Evolutionary conservation across 1,140 invertebrate species (phyloP), one percentile per base, ranked within the genome.

Genomic region (Alviniconcha marisindica): DNA sequence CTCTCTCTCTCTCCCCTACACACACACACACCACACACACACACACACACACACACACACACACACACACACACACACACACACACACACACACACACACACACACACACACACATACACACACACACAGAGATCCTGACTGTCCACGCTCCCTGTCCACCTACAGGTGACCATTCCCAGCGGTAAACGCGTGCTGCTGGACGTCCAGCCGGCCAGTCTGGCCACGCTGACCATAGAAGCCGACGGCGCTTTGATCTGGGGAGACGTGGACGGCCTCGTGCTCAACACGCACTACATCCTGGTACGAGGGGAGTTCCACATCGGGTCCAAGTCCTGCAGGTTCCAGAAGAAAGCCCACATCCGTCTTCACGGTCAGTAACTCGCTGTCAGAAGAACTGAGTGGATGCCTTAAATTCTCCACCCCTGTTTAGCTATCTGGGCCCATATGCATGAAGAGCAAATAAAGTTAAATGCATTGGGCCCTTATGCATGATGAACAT

Each of bases 201-300:
- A 84, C 56, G 73, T 77, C 0, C 54, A 66, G 40, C 83, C 83
- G 12, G 78, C 83, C n/a, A 18, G 3, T 31, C 73, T 84, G 73
- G 71, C 51, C 71, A 73, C 71, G n/a, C 51, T 84, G 54, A 81
- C 73, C 24, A 77, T 84, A 18, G 54, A 63, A 12, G 42, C 21
- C 2, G 83, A 73, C 14, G 79, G 33, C 7, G 71, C 78, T 18
- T 60, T 84, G 12, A 54, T 84, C 31, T 84, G 83, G 83, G 83
- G 71, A 12, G 42, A 81, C 38, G 74, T 81, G 38, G 79, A 69
- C 21, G 73, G 60, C 54, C 48, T 77, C 24, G 40, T 24, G 2
- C 56, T 84, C 7, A 42, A 36, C 51, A 79, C 66, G 24, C 56
- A 60, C 33, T 69, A 84, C 77, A 66, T 84, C 28, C 71, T 81